phyloP scores from a whole-genome alignment of 2,113 vertebrate genomes.

The Laticauda laticaudata region DNA sequence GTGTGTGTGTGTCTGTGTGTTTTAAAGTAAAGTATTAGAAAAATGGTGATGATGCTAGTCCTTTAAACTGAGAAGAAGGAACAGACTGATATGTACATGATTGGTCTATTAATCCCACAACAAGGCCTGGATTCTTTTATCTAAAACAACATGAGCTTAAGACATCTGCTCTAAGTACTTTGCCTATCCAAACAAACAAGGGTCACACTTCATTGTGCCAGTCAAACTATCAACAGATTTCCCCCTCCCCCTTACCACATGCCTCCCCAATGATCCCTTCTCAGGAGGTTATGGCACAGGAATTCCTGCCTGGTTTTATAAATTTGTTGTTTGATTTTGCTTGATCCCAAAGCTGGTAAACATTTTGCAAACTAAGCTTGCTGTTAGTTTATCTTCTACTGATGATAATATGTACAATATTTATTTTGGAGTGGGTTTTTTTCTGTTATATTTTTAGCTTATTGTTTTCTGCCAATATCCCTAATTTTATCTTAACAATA shows the following conservation, averaged over 20 bases:
- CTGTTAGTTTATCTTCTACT: background rate
- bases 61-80: background rate
- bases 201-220: conserved; percentile 9
- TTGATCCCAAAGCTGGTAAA: background rate
- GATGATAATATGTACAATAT: background rate
- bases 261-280: background rate
- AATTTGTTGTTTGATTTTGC: background rate
- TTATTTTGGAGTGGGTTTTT: background rate
- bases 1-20: background rate
- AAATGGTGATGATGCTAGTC: background rate
- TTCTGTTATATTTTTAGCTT: background rate
- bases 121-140: conserved; percentile 50
- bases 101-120: conserved; percentile 21
- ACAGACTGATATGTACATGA: conserved; percentile 24
- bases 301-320: background rate
- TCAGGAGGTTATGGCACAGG: accelerated
- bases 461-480: background rate
- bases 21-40: background rate
- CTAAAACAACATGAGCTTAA: conserved; percentile 37
- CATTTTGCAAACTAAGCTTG: background rate
- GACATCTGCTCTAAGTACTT: conserved; percentile 59
- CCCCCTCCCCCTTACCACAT: accelerated
- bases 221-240: conserved; percentile 43
- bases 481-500: background rate
- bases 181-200: conserved; percentile 60